Evolutionary conservation across 2,888 invertebrate species (phyloP).

Genomic region (Rapana venosa): DNA sequence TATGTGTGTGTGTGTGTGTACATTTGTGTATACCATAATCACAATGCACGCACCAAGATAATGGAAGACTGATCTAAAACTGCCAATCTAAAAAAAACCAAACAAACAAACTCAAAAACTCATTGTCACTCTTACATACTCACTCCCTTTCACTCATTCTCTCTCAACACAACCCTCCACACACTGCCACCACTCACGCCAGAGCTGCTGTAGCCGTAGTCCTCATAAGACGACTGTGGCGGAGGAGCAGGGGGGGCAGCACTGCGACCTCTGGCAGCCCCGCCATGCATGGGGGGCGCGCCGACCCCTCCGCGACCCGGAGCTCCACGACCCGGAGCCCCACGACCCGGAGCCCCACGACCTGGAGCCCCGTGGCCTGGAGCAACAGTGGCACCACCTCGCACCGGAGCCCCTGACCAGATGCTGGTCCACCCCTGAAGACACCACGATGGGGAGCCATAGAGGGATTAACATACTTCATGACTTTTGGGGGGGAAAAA

Average conservation of each 20-base stretch:
- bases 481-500: too few relatives aligned
- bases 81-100: too few relatives aligned
- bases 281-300: constrained; percentile 54
- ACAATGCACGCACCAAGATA: too few relatives aligned
- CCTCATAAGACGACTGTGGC: constrained; percentile 45
- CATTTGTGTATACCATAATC: too few relatives aligned
- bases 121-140: too few relatives aligned
- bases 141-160: too few relatives aligned
- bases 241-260: constrained; percentile 46
- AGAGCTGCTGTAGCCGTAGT: constrained; percentile 43
- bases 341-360: background rate
- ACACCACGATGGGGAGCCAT: background rate
- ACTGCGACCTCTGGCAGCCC: constrained; percentile 48
- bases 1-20: too few relatives aligned
- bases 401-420: constrained; percentile 51
- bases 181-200: background rate
- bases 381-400: constrained; percentile 35
- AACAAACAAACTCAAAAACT: too few relatives aligned
- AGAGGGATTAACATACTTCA: too few relatives aligned
- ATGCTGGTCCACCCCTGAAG: constrained; percentile 50
- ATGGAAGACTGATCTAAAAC: too few relatives aligned
- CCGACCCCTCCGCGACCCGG: constrained; percentile 37
- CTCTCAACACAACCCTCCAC: too few relatives aligned
- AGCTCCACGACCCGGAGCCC: background rate
- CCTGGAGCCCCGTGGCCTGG: background rate